Evolutionary conservation across 1,140 invertebrate genomes (phyloP).

Genomic region (Theocolax elegans): DNA sequence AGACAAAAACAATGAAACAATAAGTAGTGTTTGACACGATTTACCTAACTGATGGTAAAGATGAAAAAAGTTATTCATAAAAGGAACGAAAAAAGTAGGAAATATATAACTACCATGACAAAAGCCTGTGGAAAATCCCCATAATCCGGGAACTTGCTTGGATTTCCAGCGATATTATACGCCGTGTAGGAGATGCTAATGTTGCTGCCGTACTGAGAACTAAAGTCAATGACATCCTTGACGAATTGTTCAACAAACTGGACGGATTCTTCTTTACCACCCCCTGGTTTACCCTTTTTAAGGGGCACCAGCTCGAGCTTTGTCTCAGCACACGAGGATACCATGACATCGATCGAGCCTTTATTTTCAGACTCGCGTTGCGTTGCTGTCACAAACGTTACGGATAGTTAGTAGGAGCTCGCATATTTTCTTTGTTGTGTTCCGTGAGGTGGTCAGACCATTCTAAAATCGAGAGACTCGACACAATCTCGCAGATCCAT

Average conservation of each 20-base stretch:
- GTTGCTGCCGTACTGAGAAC: conserved; percentile 90
- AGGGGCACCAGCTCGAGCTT: conserved; percentile 54
- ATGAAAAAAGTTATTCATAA: not conserved
- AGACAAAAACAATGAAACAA: too few species aligned
- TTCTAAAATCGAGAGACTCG: too few species aligned
- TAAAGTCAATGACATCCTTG: conserved; percentile 80
- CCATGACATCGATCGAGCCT: conserved; percentile 50
- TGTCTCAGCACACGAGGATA: conserved; percentile 51
- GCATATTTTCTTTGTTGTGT: too few species aligned
- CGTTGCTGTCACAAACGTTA: too few species aligned
- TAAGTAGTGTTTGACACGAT: too few species aligned
- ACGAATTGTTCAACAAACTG: conserved; percentile 75
- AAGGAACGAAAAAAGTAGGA: not conserved
- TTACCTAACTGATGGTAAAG: too few species aligned
- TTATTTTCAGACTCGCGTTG: not conserved
- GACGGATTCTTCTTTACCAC: conserved; percentile 51
- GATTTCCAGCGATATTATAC: conserved; percentile 84
- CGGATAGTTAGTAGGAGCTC: too few species aligned
- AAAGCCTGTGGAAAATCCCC: conserved; percentile 91
- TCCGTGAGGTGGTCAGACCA: too few species aligned
- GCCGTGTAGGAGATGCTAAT: conserved; percentile 89
- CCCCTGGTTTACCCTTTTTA: conserved; percentile 44
- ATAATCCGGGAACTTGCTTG: conserved; percentile 86
- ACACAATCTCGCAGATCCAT: too few species aligned
- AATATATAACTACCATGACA: conserved; percentile 79